Base-by-base conservation (phyloP, 2,113 vertebrate genomes). In the Probosciger aterrimus region DNA sequence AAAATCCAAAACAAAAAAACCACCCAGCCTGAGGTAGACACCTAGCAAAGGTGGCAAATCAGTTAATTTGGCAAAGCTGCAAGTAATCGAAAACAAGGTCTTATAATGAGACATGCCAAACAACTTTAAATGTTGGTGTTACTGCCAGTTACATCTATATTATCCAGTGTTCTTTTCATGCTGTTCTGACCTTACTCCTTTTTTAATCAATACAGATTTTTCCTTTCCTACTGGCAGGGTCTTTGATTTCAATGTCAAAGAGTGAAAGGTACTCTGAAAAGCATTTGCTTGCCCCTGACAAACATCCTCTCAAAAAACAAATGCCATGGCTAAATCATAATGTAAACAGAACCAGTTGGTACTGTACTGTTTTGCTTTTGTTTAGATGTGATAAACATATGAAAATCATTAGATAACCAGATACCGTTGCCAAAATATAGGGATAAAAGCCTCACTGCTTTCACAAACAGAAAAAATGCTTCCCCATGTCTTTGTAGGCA, bases 311-410 rank as follows among this genome's bases (percentile, higher is more conserved):
- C 28, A 71, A 88, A 85, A 80, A 64, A 17, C 7, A 78, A 81
- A 94, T 33, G 30, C 68, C 44, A 47, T 44, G 60, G 33, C 33
- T 88, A 92, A 93, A 88, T 90, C 37, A n/a, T 81, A 67, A 70
- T 15, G 33, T 83, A 90, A 94, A 74, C 19, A 75, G 73, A 90
- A 70, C 46, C 55, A 86, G 53, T 84, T 86, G 60, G 68, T 88
- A 88, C 55, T 0, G 0, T 52, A 60, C 60, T 47, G 47, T 59
- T 93, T 93, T 71, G 46, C 49, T 83, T 35, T 81, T 92, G 60
- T 93, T 93, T 89, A 88, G 55, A 75, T 86, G 76, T 78, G 80
- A 81, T 83, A 96, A 90, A 55, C 76, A 75, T 81, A 86, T 81
- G 79, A 85, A 95, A 95, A 80, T 88, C 18, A 10, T 91, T 96